Conservation (phyloP, 2,888 invertebrate genomes). For the Caenorhabditis afra region DNA sequence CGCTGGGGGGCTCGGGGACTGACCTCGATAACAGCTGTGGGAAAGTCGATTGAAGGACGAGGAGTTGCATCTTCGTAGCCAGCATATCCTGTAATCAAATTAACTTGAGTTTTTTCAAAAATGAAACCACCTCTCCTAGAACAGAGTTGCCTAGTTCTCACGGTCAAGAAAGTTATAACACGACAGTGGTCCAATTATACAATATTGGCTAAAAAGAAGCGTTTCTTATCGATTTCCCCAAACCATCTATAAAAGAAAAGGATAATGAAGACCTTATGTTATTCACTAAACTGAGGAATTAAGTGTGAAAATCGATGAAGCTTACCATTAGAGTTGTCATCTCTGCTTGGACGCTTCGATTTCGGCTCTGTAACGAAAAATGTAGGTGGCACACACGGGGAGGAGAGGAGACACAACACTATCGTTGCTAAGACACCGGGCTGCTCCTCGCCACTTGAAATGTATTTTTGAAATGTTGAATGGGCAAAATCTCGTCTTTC, state of each 20-base stretch:
- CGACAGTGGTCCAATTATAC: too few relatives aligned
- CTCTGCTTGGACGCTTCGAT: conserved; percentile 51
- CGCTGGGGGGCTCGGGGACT: not conserved
- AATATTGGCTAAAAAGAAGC: too few relatives aligned
- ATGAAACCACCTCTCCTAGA: too few relatives aligned
- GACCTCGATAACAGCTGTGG: conserved; percentile 66
- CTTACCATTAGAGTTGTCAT: conserved; percentile 47
- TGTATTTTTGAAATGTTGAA: conserved; percentile 17
- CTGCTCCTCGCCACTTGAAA: conserved; percentile 13
- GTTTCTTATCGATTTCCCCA: too few relatives aligned
- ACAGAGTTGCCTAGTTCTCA: too few relatives aligned
- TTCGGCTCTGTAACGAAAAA: conserved; percentile 52
- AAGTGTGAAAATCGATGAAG: not conserved
- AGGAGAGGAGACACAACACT: conserved; percentile 3
- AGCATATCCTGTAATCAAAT: conserved; percentile 32
- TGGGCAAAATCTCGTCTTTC: conserved; percentile 7
- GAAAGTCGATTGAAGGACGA: conserved; percentile 70
- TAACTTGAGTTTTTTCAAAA: not conserved
- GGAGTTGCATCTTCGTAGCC: conserved; percentile 53
- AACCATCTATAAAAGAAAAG: too few relatives aligned
- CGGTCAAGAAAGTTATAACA: too few relatives aligned
- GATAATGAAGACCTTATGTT: too few relatives aligned
- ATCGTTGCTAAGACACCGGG: conserved; percentile 29
- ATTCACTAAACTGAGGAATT: too few relatives aligned
- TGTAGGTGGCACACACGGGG: not conserved